Percentiles rank a stretch among this genome's conserved stretches.
Conservation (phyloP, 2,113 vertebrate genomes). For the Himantopus leucocephalus region DNA sequence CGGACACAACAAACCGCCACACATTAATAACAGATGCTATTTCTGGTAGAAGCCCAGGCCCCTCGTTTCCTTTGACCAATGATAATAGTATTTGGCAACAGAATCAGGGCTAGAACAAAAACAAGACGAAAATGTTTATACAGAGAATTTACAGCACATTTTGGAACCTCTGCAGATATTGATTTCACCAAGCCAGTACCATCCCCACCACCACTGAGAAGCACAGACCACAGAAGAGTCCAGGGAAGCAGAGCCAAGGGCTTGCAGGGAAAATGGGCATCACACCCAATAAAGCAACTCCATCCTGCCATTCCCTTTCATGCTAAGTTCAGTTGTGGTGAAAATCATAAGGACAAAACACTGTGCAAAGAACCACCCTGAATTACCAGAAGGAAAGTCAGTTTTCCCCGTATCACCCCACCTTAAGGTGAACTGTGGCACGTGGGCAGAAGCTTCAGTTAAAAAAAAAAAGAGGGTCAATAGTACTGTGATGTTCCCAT, state of each 20-base stretch:
- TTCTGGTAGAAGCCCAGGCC: conserved; percentile 1
- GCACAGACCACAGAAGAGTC: background rate
- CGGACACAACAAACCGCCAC: fast-evolving
- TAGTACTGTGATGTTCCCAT: fast-evolving
- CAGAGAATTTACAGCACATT: background rate
- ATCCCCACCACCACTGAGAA: fast-evolving
- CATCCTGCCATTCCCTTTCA: fast-evolving
- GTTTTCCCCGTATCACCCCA: background rate
- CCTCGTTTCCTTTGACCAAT: background rate
- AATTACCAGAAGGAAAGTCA: background rate
- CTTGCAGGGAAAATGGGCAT: background rate
- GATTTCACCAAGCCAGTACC: background rate
- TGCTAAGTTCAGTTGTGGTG: background rate
- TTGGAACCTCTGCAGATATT: background rate
- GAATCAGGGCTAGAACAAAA: background rate
- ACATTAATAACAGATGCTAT: background rate
- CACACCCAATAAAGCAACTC: background rate
- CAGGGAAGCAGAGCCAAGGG: background rate
- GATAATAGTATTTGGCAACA: conserved; percentile 12
- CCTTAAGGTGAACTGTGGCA: background rate
- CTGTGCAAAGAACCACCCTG: background rate
- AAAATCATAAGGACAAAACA: background rate
- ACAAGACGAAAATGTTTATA: conserved; percentile 6
- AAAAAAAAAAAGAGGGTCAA: background rate
- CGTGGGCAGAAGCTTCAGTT: background rate